Evolutionary conservation across 2,888 invertebrate genomes (phyloP), one percentile per base, ranked within the genome.

Genomic region (Pollenia amentaria): DNA sequence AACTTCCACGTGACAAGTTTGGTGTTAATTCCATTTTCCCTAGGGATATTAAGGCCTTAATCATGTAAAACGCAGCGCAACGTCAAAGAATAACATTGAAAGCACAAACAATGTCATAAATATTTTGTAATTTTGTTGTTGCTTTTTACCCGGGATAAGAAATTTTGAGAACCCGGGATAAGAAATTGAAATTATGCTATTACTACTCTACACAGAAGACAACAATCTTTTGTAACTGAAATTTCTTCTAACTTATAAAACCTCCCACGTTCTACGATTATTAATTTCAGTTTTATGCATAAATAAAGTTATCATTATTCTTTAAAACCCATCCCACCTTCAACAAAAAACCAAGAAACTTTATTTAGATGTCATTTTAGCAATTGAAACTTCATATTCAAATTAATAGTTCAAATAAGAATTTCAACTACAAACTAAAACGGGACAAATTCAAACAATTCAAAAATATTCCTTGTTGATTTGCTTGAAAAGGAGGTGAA

Each of bases 401-500:
- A 83, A 83, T 82, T 76, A 76, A 82, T 55, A 70, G 76, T 69
- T 83, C 70, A 76, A 62, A 77, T 12, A 72, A 7, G 38, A 80
- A 18, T 72, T 65, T 44, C 55, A 42, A 55, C 65, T 65, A n/a
- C 18, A 55, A 44, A 44, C 77, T 42, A 62, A 29, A 73, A 44
- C 18, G 16, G 18, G 18, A 48, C 9, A 69, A 73, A 16, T n/a
- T 40, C 14, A 2, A 79, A 57, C 16, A 38, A 60, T 6, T 16
- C 2, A 55, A 16, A 18, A 21, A 64, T 72, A 80, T 57, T 16
- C 38, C 11, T 51, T 67, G 18, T 18, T 10, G 42, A 69, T 78
- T 78, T 60, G 42, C 48, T 18, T 57, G 29, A 29, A 16, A 62
- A 51, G 75, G n/a, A 64, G 40, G 14, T 64, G 48, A 14, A 51